Evolutionary conservation across 1,140 invertebrate genomes (phyloP), one percentile per base, ranked within the genome.

Genomic region (Acromyrmex echinatior): DNA sequence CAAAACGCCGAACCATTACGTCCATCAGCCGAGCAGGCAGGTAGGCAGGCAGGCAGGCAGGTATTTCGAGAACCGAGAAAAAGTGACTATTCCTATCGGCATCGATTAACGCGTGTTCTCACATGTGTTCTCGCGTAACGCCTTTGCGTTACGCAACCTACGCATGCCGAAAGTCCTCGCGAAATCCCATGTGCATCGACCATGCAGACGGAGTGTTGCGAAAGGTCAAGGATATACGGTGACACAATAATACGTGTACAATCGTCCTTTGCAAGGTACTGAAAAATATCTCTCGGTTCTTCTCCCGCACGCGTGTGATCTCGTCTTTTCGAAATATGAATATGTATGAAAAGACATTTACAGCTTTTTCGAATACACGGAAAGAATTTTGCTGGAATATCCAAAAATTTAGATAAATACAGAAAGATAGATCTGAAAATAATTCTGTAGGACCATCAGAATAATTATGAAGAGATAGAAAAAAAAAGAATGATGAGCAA

Each of bases 221-320:
- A 90, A 89, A 89, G 89, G 88, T 90, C 89, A 90, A 89, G 89
- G 89, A 90, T 87, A 53, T 49, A 45, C 39, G 56, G 84, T 39
- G 68, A 45, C 56, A 60, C 28, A 56, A 66, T 73, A 62, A 28
- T 62, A 51, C 16, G 31, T 39, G 63, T 14, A 76, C 18, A 60
- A 16, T 49, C 63, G 51, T 45, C 5, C 65, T 86, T 90, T 81
- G 73, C 63, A 78, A 89, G 49, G 4, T 35, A 45, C 18, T 53
- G 25, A n/a, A 74, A 60, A 74, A 45, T 31, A 49, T 6, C 18
- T 14, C 18, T 21, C 6, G 14, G 4, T 10, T 45, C 39, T 7
- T 49, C 31, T 14, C 5, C 16, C 16, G 5, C 21, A 3, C 18
- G 6, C 14, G 12, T 28, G 25, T 9, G 39, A 63, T 25, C 25